Base-by-base conservation (phyloP, 2,113 vertebrate species). In the Daubentonia madagascariensis region DNA sequence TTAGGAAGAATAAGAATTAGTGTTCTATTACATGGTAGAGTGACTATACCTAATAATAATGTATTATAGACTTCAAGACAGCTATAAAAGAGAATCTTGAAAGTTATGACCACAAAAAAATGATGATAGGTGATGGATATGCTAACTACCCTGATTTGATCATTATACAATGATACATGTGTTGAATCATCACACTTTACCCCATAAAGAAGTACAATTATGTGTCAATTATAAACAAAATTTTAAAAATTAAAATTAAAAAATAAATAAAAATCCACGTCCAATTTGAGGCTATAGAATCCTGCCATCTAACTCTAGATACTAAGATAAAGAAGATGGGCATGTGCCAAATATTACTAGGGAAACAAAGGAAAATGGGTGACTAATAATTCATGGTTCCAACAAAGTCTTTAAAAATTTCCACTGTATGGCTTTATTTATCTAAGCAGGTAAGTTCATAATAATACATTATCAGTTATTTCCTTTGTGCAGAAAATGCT, bases 351-450 rank as follows among this genome's bases (percentile, higher is more conserved):
- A 81, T 6, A 70, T 50, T 40, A 79, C 63, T 30, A 73, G 83
- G 54, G 35, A 50, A 88, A 93, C 72, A 96, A 96, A 95, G 80
- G 40, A 68, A 96, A 88, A 37, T 5, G 8, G 63, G 59, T 59
- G 79, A 87, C 59, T 67, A 84, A 78, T 97, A 92, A 97, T 86
- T 87, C 8, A 6, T 10, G 78, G 85, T 85, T 97, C 76, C 76
- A 84, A 79, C 43, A 43, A 90, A 93, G 65, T 84, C 80, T 93
- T 97, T 94, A 68, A 91, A 87, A 61, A 92, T 95, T 67, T 89
- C 93, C 18, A 3, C 80, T 45, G 35, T 92, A 72, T 48, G 91
- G 57, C 79, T 97, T 97, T 97, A 84, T 97, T 96, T 96, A 97
- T 91, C 65, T 92, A 94, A 96, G 89, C 11, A 95, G 91, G 73